A percentile compares a stretch with the other conserved stretches of the same genome.
phyloP scores from a whole-genome alignment of 2,797 vertebrate genomes.

The Hybognathus amarus region DNA sequence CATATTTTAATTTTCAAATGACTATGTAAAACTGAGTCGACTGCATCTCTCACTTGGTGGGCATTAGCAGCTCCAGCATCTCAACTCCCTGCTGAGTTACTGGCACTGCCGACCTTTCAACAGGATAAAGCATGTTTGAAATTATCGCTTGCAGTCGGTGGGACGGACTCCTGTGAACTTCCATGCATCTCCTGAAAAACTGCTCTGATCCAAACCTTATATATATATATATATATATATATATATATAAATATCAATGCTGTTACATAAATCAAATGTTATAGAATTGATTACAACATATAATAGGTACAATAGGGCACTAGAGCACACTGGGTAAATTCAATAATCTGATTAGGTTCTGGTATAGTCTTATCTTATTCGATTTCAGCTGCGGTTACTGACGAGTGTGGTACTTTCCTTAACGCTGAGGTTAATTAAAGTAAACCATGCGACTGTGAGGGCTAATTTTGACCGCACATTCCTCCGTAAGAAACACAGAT shows the following conservation, averaged over 20 bases:
- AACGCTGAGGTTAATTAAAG: conserved; percentile 3
- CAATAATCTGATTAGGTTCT: not conserved
- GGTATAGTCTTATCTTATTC: conserved; percentile 1
- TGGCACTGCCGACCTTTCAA: not conserved
- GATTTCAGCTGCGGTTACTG: not conserved
- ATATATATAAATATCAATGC: not conserved
- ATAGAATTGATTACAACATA: not conserved
- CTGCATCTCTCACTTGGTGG: not conserved
- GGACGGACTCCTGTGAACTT: not conserved
- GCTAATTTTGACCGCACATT: not conserved
- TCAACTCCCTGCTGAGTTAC: conserved; percentile 5
- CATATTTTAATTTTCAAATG: not conserved
- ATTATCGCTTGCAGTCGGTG: not conserved
- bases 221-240: not conserved
- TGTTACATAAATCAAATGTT: not conserved
- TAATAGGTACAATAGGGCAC: not conserved
- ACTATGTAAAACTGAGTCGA: not conserved
- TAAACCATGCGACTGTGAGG: not conserved
- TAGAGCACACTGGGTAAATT: not conserved
- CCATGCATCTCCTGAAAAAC: not conserved
- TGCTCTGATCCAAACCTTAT: not conserved
- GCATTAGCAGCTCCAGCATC: not conserved
- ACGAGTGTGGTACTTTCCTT: not conserved
- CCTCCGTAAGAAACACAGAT: not conserved
- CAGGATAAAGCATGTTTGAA: not conserved